Conservation (phyloP, 1,140 invertebrate genomes). For the Zaprionus nigranus region DNA sequence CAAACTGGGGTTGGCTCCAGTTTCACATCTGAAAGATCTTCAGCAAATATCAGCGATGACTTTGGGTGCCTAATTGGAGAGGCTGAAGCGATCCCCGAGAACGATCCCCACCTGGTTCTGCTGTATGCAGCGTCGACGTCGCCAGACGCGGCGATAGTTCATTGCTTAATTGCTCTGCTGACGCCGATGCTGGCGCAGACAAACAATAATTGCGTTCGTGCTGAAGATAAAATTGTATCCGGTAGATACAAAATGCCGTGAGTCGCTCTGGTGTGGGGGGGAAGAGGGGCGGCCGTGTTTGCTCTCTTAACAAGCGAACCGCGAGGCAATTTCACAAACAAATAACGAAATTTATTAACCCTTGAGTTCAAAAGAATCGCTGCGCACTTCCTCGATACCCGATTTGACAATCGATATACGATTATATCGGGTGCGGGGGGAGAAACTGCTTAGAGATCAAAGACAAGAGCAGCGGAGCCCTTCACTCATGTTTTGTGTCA, state of each 20-base stretch:
- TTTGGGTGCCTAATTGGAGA: conserved; percentile 62
- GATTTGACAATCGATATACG: conserved; percentile 73
- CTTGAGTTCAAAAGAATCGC: conserved; percentile 77
- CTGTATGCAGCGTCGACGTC: conserved; percentile 5
- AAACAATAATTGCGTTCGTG: conserved; percentile 77
- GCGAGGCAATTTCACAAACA: conserved; percentile 69
- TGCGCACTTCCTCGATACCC: conserved; percentile 72
- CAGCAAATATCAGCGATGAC: conserved; percentile 62
- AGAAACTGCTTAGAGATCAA: conserved; percentile 70
- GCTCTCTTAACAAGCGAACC: conserved; percentile 41
- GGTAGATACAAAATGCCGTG: conserved; percentile 64
- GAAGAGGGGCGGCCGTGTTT: conserved; percentile 35
- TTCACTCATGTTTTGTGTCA: not conserved
- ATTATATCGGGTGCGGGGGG: conserved; percentile 13
- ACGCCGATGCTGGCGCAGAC: conserved; percentile 43
- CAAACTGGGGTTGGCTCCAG: conserved; percentile 15
- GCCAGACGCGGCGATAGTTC: conserved; percentile 65
- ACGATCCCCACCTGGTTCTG: conserved; percentile 25
- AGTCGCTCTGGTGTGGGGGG: too few relatives aligned
- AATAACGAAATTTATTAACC: conserved; percentile 74
- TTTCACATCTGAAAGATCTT: conserved; percentile 55
- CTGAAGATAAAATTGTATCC: conserved; percentile 79
- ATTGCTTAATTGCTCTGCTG: conserved; percentile 76
- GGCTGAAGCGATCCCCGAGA: conserved; percentile 12
- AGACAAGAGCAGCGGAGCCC: conserved; percentile 11